A percentile compares a stretch with the other conserved stretches of the same genome.
phyloP scores from a whole-genome alignment of 2,113 vertebrate species.

The Tenebrosternarchus preto region DNA sequence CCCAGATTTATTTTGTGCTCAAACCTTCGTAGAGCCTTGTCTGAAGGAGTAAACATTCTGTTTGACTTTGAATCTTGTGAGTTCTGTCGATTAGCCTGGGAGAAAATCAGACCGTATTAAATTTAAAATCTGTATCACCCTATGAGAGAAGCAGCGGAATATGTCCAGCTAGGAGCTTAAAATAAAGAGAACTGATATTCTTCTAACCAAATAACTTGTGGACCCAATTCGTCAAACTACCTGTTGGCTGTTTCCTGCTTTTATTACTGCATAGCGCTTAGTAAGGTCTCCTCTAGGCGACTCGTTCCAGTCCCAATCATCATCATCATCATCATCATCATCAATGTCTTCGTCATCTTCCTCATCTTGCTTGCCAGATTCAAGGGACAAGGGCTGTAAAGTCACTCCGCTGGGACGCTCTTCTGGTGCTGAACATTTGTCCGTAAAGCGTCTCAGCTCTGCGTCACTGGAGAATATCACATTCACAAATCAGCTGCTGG shows the following conservation, averaged over 20 bases:
- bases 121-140: no score
- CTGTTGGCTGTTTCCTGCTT: constrained; percentile 75
- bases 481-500: no score
- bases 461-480: constrained; percentile 13
- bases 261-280: constrained; percentile 62
- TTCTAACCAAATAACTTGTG: no score
- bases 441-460: neutral
- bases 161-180: neutral
- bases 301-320: constrained; percentile 81
- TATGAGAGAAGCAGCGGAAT: no score
- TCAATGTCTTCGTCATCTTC: constrained; percentile 59
- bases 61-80: constrained; percentile 49
- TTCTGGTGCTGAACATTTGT: constrained; percentile 6
- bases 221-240: constrained; percentile 56
- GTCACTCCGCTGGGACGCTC: constrained; percentile 8
- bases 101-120: neutral
- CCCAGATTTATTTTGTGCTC: constrained; percentile 78
- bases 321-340: constrained; percentile 66
- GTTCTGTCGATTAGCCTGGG: constrained; percentile 56
- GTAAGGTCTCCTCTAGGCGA: constrained; percentile 71
- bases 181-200: constrained; percentile 36
- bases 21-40: constrained; percentile 74
- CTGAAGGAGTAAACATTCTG: constrained; percentile 62
- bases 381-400: constrained; percentile 25
- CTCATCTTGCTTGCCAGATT: constrained; percentile 58